Conservation (phyloP, 2,888 invertebrate species). For the Xylocampa areola region DNA sequence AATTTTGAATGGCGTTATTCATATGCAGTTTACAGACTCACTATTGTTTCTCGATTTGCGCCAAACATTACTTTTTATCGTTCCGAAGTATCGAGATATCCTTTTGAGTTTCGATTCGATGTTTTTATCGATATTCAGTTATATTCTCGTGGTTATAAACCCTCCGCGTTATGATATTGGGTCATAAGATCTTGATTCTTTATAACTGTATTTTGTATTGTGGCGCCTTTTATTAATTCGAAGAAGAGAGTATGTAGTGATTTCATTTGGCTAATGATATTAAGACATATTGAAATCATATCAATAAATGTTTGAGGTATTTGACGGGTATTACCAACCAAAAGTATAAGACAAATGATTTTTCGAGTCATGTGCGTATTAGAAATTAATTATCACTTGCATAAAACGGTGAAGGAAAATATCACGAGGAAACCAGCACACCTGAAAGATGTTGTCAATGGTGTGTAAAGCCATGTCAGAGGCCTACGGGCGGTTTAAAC, state of each 20-base stretch:
- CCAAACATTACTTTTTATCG: constrained; percentile 82
- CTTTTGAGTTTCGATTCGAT: constrained; percentile 68
- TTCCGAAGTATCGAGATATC: constrained; percentile 73
- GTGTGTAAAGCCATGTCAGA: too few species aligned
- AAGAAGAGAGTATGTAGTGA: neutral
- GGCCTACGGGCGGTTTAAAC: too few species aligned
- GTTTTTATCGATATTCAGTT: constrained; percentile 69
- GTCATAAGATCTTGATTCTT: constrained; percentile 33
- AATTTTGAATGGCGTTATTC: constrained; percentile 2
- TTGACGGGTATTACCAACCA: neutral
- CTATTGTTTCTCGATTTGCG: constrained; percentile 81
- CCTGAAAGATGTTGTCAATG: too few species aligned
- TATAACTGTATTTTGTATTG: constrained; percentile 27
- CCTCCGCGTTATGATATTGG: constrained; percentile 50
- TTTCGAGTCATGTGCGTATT: too few species aligned
- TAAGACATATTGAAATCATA: neutral
- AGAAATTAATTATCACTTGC: too few species aligned
- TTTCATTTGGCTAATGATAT: constrained; percentile 9
- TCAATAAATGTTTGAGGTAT: neutral
- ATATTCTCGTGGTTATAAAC: constrained; percentile 59
- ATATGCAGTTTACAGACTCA: constrained; percentile 65
- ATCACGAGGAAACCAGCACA: too few species aligned
- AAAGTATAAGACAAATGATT: too few species aligned
- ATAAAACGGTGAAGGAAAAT: too few species aligned
- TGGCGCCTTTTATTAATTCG: constrained; percentile 22